Base-by-base conservation (phyloP, 2,888 invertebrate species). In the Meghimatium bilineatum region DNA sequence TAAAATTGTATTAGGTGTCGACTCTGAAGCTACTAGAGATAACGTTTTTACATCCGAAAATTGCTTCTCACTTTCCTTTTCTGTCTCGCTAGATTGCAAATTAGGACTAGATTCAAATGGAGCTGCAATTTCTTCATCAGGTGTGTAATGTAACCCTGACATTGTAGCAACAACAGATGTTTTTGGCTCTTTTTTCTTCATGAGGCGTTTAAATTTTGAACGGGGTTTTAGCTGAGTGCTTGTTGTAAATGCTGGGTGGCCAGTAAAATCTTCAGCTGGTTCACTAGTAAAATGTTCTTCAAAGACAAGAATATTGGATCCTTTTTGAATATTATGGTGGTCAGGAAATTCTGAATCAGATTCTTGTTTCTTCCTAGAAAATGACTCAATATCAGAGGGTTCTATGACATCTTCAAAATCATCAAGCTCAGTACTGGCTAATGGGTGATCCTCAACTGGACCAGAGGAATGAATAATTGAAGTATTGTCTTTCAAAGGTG, bases 271-370 rank as follows among this genome's bases (percentile, higher is more conserved):
- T 60, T 85, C 86, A 32, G 49, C 29, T 23, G 83, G 85, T 20
- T 85, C 85, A 56, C 74, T 82, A 34, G 77, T 82, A 44, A 83
- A 85, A 67, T 86, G 80, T 49, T 86, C 86, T 36, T 83, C 81
- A 83, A 83, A 66, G 20, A 83, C 80, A 52, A 83, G 71, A 44
- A 83, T 83, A 34, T 85, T 72, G 38, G 72, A 67, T 1, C 36
- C 69, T 3, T 60, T 78, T 38, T 67, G 52, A 26, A 26, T 76
- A 80, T 69, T 34, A 8, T 75, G 63, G 29, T 36, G 60, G 32
- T 81, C 78, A 63, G 63, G n/a, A 26, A 72, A 81, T 29, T 38
- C 69, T 20, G 69, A 69, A 49, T 12, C n/a, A 29, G 26, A 49
- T 6, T n/a, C 32, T 23, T n/a, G 34, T 75, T 67, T 60, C 2